Percentiles rank a stretch among this genome's conserved stretches.
phyloP scores from a whole-genome alignment of 2,888 invertebrate species.

The Camptogramma bilineatum region DNA sequence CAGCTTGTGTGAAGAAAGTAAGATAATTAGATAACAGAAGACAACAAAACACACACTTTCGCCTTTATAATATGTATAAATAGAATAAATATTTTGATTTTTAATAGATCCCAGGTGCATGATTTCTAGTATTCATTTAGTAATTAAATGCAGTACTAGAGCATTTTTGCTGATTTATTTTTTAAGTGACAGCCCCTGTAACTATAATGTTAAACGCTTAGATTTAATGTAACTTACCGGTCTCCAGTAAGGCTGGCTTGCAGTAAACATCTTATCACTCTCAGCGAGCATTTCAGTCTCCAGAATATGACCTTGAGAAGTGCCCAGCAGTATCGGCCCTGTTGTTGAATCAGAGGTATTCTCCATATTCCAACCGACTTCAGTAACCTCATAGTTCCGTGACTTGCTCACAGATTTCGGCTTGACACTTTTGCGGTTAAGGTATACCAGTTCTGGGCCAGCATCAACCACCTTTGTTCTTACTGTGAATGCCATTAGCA shows the following conservation, averaged over 20 bases:
- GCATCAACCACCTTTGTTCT: conserved; percentile 79
- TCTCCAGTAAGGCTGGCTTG: conserved; percentile 92
- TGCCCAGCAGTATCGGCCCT: conserved; percentile 94
- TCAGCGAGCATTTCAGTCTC: conserved; percentile 94
- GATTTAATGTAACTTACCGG: conserved; percentile 81
- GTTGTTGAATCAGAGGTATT: conserved; percentile 89
- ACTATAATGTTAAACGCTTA: neutral
- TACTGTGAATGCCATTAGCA: conserved; percentile 90
- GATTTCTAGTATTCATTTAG: no score
- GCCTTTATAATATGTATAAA: no score
- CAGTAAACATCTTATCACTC: conserved; percentile 93
- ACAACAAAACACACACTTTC: no score
- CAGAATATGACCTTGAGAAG: conserved; percentile 94
- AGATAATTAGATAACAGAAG: conserved; percentile 16
- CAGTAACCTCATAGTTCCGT: conserved; percentile 93
- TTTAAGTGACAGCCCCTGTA: no score
- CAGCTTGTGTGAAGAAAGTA: conserved; percentile 82
- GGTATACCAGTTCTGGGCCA: conserved; percentile 91
- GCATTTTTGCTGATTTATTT: no score
- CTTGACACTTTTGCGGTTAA: conserved; percentile 91
- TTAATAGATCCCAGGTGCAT: no score
- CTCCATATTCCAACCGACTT: conserved; percentile 94
- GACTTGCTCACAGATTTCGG: conserved; percentile 88
- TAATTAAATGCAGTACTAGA: no score
- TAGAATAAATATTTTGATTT: no score